Conservation (phyloP, 2,113 vertebrate species). For the Rhea pennata region DNA sequence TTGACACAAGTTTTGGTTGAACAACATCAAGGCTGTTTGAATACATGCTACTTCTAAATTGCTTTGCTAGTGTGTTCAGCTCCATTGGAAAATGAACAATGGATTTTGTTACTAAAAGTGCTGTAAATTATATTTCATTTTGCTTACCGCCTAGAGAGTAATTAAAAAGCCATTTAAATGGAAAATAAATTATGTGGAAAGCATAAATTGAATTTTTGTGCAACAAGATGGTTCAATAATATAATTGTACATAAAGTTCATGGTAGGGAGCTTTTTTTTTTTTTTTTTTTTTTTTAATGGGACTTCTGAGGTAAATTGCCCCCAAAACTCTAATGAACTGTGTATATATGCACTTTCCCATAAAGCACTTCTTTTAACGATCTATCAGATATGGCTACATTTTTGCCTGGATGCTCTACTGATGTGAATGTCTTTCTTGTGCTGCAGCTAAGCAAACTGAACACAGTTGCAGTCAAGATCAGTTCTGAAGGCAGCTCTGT, state of each 20-base stretch:
- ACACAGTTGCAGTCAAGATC: not conserved
- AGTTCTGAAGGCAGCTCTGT: not conserved
- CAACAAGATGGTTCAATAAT: conserved; percentile 16
- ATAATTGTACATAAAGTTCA: conserved; percentile 9
- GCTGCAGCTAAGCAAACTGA: not conserved
- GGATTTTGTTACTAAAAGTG: conserved; percentile 12
- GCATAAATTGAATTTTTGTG: conserved; percentile 52
- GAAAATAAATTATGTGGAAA: conserved; percentile 60
- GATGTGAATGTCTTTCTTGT: not conserved
- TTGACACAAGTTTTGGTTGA: not conserved
- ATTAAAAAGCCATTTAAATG: conserved; percentile 62
- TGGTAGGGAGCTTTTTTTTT: conserved; percentile 2
- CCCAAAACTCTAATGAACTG: not conserved
- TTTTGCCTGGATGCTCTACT: not conserved
- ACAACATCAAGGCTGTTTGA: not conserved
- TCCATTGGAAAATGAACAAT: conserved; percentile 35
- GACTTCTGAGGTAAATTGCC: not conserved
- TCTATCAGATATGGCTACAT: not conserved
- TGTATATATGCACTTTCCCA: not conserved
- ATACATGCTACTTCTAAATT: not conserved
- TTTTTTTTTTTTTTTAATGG: conserved; percentile 22
- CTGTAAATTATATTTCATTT: conserved; percentile 55
- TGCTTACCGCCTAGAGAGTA: conserved; percentile 15
- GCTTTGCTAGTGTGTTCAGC: not conserved
- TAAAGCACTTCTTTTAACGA: not conserved